phyloP scores from a whole-genome alignment of 2,797 vertebrate genomes.

The Tachyglossus aculeatus region DNA sequence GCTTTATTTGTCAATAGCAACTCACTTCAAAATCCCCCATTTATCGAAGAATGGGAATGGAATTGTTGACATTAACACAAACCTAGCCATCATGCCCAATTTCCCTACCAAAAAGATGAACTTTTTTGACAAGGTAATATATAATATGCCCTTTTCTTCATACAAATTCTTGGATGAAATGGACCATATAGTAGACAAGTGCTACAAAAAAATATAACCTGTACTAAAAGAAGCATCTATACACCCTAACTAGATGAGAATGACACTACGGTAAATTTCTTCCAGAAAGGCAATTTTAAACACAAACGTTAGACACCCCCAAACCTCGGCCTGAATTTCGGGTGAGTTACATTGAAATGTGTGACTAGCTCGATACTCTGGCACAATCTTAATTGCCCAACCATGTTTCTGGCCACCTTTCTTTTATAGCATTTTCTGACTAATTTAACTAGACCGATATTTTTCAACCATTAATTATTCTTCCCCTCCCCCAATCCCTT shows the following conservation, averaged over 20 bases:
- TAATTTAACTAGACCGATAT: conserved; percentile 17
- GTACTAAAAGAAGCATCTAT: conserved; percentile 7
- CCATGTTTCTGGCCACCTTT: conserved; percentile 25
- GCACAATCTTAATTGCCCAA: not conserved
- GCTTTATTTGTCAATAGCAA: no score
- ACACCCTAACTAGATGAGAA: conserved; percentile 31
- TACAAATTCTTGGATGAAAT: conserved; percentile 24
- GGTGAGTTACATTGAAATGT: no score
- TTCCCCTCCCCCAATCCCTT: conserved; percentile 55
- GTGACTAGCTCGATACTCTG: no score
- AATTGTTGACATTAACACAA: no score
- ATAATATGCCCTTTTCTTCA: conserved; percentile 31
- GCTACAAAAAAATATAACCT: conserved; percentile 25
- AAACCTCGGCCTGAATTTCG: no score
- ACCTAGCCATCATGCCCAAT: no score
- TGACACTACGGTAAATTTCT: conserved; percentile 29
- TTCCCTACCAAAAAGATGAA: no score
- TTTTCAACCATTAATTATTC: conserved; percentile 34
- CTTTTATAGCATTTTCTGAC: conserved; percentile 49
- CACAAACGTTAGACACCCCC: conserved; percentile 48
- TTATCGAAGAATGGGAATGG: no score
- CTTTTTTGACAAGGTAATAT: no score
- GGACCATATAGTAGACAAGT: conserved; percentile 18
- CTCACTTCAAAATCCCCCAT: no score
- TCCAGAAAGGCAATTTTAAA: conserved; percentile 34